Evolutionary conservation across 2,888 invertebrate genomes (phyloP).

Genomic region (Spodoptera exigua): DNA sequence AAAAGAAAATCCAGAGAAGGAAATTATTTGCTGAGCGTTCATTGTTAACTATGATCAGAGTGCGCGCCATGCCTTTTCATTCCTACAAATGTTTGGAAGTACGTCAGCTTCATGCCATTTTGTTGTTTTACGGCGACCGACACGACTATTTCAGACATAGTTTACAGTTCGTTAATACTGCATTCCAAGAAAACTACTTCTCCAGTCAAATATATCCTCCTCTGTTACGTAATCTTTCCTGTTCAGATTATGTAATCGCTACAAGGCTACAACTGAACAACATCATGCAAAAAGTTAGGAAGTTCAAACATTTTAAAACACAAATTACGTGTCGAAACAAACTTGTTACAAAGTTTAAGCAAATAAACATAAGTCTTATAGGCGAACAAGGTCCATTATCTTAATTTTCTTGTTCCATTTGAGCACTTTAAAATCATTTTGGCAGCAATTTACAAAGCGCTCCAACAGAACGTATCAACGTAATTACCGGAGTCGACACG

Average conservation of each 20-base stretch:
- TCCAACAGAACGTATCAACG: constrained; percentile 63
- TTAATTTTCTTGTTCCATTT: constrained; percentile 55
- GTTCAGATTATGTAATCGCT: constrained; percentile 19
- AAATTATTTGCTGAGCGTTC: constrained; percentile 12
- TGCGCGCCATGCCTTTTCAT: constrained; percentile 9
- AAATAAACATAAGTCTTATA: constrained; percentile 56
- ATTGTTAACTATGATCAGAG: constrained; percentile 10
- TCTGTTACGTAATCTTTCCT: constrained; percentile 35
- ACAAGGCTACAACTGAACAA: constrained; percentile 19
- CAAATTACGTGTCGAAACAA: constrained; percentile 39
- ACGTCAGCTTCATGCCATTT: constrained; percentile 11
- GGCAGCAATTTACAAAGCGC: constrained; percentile 72
- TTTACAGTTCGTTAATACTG: constrained; percentile 45
- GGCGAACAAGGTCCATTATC: constrained; percentile 52
- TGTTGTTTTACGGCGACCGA: constrained; percentile 37
- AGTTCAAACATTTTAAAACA: constrained; percentile 43
- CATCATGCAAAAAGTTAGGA: constrained; percentile 36
- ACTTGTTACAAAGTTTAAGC: constrained; percentile 41
- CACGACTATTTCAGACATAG: constrained; percentile 46
- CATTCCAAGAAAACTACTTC: constrained; percentile 42
- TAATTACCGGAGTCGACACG: constrained; percentile 72
- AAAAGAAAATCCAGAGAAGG: constrained; percentile 12
- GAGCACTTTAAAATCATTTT: constrained; percentile 69
- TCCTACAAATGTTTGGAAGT: constrained; percentile 26
- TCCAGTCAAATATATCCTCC: constrained; percentile 27